Percentiles rank a stretch among this genome's conserved stretches.
Conservation (phyloP, 2,113 vertebrate genomes). For the Actinemys pallida region DNA sequence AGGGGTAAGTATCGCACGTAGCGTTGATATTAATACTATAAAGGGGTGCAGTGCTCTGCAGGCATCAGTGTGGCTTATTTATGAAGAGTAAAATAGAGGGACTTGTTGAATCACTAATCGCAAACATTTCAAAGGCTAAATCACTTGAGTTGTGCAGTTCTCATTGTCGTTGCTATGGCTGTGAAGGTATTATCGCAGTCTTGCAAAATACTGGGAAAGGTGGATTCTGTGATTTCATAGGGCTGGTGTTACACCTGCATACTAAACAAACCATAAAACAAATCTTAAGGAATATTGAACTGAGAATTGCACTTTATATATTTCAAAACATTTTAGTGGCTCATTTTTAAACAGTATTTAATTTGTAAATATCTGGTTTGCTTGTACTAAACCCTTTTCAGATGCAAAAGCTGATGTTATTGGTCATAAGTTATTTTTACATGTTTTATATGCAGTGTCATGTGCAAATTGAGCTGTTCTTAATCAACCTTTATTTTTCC, state of each 20-base stretch:
- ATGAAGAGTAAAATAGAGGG: background rate
- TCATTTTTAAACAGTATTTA: background rate
- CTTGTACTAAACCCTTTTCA: background rate
- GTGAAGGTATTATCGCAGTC: background rate
- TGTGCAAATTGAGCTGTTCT: background rate
- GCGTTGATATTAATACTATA: background rate
- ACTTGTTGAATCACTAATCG: background rate
- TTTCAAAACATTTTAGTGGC: background rate
- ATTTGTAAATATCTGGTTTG: background rate
- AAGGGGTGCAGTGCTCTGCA: background rate
- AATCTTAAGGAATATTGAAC: background rate
- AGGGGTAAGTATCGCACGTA: constrained; percentile 80
- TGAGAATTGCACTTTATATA: background rate
- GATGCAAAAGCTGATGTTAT: background rate
- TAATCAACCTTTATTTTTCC: background rate
- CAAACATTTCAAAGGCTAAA: background rate
- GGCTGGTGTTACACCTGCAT: background rate
- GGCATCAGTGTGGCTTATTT: background rate
- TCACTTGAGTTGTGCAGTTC: background rate
- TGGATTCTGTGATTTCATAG: background rate
- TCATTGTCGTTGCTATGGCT: background rate
- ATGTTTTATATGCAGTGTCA: background rate
- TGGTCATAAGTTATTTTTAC: background rate
- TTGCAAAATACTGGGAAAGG: background rate
- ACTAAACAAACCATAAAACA: background rate